phyloP scores from a whole-genome alignment of 2,113 vertebrate genomes.

The Oxyura jamaicensis region DNA sequence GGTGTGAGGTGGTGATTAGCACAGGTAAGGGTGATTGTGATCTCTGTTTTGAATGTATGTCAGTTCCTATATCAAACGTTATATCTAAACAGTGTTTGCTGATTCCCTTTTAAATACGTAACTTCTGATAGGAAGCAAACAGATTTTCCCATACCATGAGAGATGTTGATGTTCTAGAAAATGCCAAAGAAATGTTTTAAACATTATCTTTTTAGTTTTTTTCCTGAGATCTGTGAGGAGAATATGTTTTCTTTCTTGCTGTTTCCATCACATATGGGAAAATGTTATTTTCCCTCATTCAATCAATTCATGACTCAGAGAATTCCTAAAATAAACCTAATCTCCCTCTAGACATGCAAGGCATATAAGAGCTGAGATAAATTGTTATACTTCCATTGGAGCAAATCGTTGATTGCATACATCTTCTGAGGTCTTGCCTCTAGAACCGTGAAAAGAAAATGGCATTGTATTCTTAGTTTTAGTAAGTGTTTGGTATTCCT shows the following conservation, averaged over 20 bases:
- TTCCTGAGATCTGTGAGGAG: neutral
- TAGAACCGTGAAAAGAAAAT: neutral
- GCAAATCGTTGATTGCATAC: neutral
- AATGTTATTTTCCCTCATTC: neutral
- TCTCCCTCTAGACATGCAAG: neutral
- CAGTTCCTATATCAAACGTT: neutral
- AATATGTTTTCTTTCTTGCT: neutral
- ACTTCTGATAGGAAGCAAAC: neutral
- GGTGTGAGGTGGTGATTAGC: neutral
- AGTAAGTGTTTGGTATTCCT: neutral
- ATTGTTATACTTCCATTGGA: neutral
- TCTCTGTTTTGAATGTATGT: neutral
- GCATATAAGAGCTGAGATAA: neutral
- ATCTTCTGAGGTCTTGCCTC: neutral
- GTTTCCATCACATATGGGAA: neutral
- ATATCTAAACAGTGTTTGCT: neutral
- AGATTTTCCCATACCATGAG: neutral
- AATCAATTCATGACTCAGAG: neutral
- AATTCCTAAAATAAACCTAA: neutral
- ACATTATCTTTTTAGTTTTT: neutral
- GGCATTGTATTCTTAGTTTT: neutral
- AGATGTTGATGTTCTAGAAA: neutral
- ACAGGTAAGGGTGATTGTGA: neutral
- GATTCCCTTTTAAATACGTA: neutral
- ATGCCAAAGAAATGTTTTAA: constrained; percentile 5